These are phyloP conservation scores for Drosophila nr. perissopoda DNA, from an alignment of 2,888 invertebrate genomes.

Conservation along the genomic window DNA sequence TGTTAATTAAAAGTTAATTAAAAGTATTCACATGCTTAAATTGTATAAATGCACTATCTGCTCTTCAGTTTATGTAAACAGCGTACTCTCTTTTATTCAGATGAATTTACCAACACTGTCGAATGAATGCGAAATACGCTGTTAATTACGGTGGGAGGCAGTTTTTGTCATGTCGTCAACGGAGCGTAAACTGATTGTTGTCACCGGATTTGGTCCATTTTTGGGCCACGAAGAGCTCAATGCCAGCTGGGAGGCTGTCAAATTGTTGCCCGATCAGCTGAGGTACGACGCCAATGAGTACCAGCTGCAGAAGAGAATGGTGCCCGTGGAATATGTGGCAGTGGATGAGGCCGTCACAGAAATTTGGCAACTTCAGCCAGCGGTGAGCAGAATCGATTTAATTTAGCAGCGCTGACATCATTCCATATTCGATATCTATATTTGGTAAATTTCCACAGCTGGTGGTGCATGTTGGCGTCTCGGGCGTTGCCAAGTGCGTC, in stretches of 20 bases:
- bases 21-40: background rate
- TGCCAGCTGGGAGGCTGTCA: constrained; percentile 92
- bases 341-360: constrained; percentile 87
- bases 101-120: constrained; percentile 25
- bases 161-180: constrained; percentile 59
- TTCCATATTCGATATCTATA: constrained; percentile 1
- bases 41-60: background rate
- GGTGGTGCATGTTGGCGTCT: constrained; percentile 84
- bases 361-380: constrained; percentile 88
- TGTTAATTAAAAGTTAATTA: background rate
- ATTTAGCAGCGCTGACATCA: constrained; percentile 48
- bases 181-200: constrained; percentile 83
- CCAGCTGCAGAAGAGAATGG: constrained; percentile 86
- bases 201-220: constrained; percentile 93
- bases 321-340: constrained; percentile 88
- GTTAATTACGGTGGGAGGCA: constrained; percentile 19
- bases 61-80: background rate
- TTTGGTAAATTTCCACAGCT: constrained; percentile 59
- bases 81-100: constrained; percentile 10
- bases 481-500: constrained; percentile 79
- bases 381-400: constrained; percentile 84
- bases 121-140: background rate
- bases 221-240: constrained; percentile 87
- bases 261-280: constrained; percentile 85
- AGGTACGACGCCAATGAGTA: constrained; percentile 83